These are phyloP conservation scores for Marasmarcha lunaedactyla DNA, from an alignment of 2,888 invertebrate species.

Conservation along the genomic window DNA sequence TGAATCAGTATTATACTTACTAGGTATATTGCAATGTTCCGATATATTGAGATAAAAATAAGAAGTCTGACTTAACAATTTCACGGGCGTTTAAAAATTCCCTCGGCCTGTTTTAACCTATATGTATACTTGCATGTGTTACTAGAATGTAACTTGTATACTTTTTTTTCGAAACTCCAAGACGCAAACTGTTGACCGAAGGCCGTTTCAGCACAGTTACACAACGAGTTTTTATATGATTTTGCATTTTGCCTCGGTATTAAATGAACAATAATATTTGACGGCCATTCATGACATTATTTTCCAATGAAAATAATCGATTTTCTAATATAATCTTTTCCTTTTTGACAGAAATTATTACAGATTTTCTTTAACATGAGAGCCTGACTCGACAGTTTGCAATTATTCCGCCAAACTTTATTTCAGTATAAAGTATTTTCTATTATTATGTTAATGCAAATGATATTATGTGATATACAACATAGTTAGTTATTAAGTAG, in stretches of 20 bases:
- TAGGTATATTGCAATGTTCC: constrained; percentile 33
- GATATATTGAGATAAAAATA: constrained; percentile 45
- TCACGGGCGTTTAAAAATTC: constrained; percentile 21
- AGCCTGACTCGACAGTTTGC: constrained; percentile 39
- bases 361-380: constrained; percentile 22
- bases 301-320: background rate
- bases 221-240: background rate
- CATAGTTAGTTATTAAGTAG: constrained; percentile 44
- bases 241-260: background rate
- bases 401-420: constrained; percentile 35
- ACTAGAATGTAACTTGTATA: constrained; percentile 21
- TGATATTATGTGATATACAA: constrained; percentile 65
- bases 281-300: background rate
- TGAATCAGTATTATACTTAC: constrained; percentile 68
- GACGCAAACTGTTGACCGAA: constrained; percentile 31
- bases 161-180: constrained; percentile 7
- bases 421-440: constrained; percentile 27
- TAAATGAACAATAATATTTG: background rate
- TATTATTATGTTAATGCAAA: constrained; percentile 31
- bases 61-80: constrained; percentile 21
- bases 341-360: too few relatives aligned
- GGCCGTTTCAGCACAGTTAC: background rate
- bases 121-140: constrained; percentile 29
- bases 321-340: too few relatives aligned
- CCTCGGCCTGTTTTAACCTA: constrained; percentile 24